Conservation (phyloP, 2,888 invertebrate species). For the Zhuqinia jingwanae region DNA sequence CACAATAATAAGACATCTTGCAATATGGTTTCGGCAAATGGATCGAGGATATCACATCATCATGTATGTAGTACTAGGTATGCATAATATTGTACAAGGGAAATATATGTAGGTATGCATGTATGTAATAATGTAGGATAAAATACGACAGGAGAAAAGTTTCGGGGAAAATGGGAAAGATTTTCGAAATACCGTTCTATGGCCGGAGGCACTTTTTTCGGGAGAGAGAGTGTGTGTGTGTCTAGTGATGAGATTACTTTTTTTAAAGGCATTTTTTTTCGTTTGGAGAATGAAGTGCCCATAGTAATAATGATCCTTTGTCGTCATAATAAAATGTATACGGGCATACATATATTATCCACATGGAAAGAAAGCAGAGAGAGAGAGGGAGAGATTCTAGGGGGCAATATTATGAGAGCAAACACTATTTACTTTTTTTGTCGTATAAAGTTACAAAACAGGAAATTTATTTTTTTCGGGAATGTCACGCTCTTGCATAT, state of each 20-base stretch:
- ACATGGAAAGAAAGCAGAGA: not conserved
- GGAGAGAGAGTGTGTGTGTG: not conserved
- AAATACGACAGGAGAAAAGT: constrained; percentile 39
- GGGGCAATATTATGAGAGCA: not conserved
- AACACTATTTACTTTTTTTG: constrained; percentile 14
- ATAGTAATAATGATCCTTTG: constrained; percentile 43
- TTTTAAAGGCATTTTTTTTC: constrained; percentile 27
- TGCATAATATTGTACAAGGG: not conserved
- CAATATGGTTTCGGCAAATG: not conserved
- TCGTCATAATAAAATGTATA: constrained; percentile 21
- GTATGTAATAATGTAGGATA: not conserved
- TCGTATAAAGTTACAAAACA: constrained; percentile 38
- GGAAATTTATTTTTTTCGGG: constrained; percentile 43
- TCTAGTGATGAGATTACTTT: constrained; percentile 53
- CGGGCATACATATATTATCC: not conserved
- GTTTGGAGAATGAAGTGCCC: constrained; percentile 47
- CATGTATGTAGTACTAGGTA: not conserved
- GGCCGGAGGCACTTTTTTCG: constrained; percentile 22
- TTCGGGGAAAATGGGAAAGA: constrained; percentile 49
- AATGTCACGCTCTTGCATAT: constrained; percentile 24
- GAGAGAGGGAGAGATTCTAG: constrained; percentile 2
- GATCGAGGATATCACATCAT: constrained; percentile 6
- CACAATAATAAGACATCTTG: constrained; percentile 3
- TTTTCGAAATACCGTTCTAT: constrained; percentile 53
- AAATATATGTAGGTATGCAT: not conserved